Evolutionary conservation across 2,797 vertebrate species (phyloP).

Genomic region (Pachyuromys duprasi): DNA sequence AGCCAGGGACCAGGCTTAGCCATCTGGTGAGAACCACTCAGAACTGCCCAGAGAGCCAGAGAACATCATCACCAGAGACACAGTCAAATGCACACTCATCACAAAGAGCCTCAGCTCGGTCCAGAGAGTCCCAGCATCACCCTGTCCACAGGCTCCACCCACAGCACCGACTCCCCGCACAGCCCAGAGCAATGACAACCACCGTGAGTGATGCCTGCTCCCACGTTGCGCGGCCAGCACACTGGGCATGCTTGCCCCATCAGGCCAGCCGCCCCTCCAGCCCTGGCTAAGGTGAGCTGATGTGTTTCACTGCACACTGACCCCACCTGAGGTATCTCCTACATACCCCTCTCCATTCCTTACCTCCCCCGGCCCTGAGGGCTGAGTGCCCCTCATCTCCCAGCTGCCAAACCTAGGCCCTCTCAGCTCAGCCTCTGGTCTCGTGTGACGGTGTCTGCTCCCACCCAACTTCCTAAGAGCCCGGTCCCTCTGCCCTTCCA

Average conservation of each 20-base stretch:
- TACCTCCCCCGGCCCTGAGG: neutral
- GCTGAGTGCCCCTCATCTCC: neutral
- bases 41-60: neutral
- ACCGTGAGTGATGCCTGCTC: neutral
- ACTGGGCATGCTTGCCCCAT: accelerated
- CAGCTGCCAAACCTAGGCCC: neutral
- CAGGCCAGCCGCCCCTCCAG: neutral
- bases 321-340: accelerated
- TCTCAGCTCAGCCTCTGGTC: neutral
- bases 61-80: neutral
- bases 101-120: neutral
- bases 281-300: neutral
- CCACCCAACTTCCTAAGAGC: neutral
- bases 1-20: neutral
- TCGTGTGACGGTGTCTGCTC: neutral
- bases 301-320: neutral
- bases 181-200: neutral
- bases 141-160: neutral
- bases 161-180: neutral
- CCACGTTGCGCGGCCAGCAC: neutral
- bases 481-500: neutral
- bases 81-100: neutral
- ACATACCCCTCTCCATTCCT: neutral
- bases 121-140: neutral
- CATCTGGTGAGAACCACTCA: neutral